Evolutionary conservation across 2,797 vertebrate species (phyloP), one percentile per base, ranked within the genome.

Genomic region (Centropyge bicolor): DNA sequence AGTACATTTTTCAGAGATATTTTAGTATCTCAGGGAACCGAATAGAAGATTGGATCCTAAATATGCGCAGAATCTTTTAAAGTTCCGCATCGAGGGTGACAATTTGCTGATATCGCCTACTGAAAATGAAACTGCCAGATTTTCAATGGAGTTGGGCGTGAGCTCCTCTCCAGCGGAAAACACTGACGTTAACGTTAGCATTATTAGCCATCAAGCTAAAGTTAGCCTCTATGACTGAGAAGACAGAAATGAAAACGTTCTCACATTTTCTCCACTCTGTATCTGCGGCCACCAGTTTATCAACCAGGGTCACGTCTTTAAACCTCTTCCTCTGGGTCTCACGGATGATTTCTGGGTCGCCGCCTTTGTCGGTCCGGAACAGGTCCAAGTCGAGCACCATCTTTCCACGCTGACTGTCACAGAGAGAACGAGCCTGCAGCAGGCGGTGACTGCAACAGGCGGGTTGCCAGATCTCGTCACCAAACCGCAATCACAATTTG

Each of bases 341-440:
- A 16, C 96, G 95, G 81, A 99, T 63, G 46, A 94, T 74, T 72
- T 96, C 97, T 2, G 97, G 97, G 57, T 99, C 96, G 0, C 98
- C 98, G 48, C 98, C 98, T 92, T 99, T 99, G 81, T 99, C 98
- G 62, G 95, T 95, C 40, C 98, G 96, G 90, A 99, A 98, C 62
- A 97, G 90, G 81, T 99, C 98, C 76, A 99, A 84, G 67, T 99
- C 98, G 66, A 99, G 94, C 91, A 99, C 98, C 98, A 98, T 99
- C 24, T 75, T 89, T 87, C 71, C 86, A 82, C 89, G 78, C 49
- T 79, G 86, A 1, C 35, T 52, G 66, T 71, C 73, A 63, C 27
- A 70, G 72, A 54, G 46, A 69, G 38, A 54, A 19, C 17, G 62
- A 59, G 48, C 64, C 11, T 46, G 35, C 55, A 10, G 4, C 27